Evolutionary conservation across 2,888 invertebrate species (phyloP).

Genomic region (Chymomyza fuscimana): DNA sequence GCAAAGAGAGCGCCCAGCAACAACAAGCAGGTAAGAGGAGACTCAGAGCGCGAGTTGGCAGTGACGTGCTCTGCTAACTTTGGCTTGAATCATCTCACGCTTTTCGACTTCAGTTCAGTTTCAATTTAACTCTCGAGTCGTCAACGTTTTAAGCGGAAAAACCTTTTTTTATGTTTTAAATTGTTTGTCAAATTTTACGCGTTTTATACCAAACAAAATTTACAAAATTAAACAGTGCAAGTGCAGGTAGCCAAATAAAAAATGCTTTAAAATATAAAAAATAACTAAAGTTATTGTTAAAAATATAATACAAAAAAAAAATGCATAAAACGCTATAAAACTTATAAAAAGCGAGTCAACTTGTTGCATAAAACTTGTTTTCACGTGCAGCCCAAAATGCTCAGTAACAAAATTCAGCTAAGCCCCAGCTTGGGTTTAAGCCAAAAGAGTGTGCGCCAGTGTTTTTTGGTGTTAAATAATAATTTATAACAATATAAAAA

Average conservation of each 20-base stretch:
- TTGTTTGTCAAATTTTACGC: constrained; percentile 7
- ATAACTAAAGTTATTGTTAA: constrained; percentile 8
- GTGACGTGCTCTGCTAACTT: constrained; percentile 36
- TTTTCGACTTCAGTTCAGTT: constrained; percentile 37
- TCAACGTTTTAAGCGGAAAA: constrained; percentile 53
- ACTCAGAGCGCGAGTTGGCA: too few relatives aligned
- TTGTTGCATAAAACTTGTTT: constrained; percentile 65
- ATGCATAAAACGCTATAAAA: constrained; percentile 27
- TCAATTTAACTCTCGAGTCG: constrained; percentile 56
- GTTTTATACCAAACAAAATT: constrained; percentile 1
- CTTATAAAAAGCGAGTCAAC: constrained; percentile 25
- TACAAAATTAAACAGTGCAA: constrained; percentile 3
- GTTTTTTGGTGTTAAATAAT: neutral
- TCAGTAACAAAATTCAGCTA: constrained; percentile 19
- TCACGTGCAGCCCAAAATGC: constrained; percentile 49
- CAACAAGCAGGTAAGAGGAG: constrained; percentile 16
- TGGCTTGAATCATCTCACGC: constrained; percentile 43
- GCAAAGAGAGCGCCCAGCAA: constrained; percentile 10
- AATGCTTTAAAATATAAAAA: neutral
- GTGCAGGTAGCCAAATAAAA: constrained; percentile 32
- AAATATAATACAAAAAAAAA: constrained; percentile 15
- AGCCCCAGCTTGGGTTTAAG: neutral
- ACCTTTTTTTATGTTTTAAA: neutral
- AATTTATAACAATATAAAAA: constrained; percentile 3
- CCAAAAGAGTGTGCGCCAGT: neutral